Conservation (phyloP, 2,113 vertebrate genomes). For the Periophthalmodon schlosseri region DNA sequence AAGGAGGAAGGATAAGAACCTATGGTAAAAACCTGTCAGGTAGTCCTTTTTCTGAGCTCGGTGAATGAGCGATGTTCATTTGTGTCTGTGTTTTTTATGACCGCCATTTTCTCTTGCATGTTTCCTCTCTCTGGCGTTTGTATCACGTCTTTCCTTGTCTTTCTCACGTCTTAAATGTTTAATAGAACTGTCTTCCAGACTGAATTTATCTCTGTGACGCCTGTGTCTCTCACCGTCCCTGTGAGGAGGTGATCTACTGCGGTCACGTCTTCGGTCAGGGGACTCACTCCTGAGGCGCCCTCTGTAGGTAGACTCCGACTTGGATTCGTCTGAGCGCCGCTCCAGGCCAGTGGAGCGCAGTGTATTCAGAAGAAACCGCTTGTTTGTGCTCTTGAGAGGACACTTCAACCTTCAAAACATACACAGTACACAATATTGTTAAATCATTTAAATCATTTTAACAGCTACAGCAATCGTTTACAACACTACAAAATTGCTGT, state of each 20-base stretch:
- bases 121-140: constrained; percentile 37
- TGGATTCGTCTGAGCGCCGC: constrained; percentile 64
- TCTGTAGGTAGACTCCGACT: constrained; percentile 32
- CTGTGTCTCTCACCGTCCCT: constrained; percentile 33
- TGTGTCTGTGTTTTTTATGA: constrained; percentile 37
- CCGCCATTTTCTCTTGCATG: constrained; percentile 21
- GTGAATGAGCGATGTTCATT: constrained; percentile 18
- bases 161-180: constrained; percentile 47
- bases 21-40: background rate
- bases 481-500: too few species aligned
- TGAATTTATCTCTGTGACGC: constrained; percentile 34
- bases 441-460: background rate
- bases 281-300: constrained; percentile 40
- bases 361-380: constrained; percentile 95
- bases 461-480: background rate
- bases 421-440: background rate
- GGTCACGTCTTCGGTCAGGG: constrained; percentile 30
- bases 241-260: constrained; percentile 52
- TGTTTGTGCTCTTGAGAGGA: constrained; percentile 91
- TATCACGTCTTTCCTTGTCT: constrained; percentile 44
- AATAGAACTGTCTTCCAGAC: constrained; percentile 37
- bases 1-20: background rate
- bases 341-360: constrained; percentile 86
- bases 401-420: constrained; percentile 89
- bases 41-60: background rate